Conservation (phyloP, 2,888 invertebrate genomes). For the Therioaphis trifolii region DNA sequence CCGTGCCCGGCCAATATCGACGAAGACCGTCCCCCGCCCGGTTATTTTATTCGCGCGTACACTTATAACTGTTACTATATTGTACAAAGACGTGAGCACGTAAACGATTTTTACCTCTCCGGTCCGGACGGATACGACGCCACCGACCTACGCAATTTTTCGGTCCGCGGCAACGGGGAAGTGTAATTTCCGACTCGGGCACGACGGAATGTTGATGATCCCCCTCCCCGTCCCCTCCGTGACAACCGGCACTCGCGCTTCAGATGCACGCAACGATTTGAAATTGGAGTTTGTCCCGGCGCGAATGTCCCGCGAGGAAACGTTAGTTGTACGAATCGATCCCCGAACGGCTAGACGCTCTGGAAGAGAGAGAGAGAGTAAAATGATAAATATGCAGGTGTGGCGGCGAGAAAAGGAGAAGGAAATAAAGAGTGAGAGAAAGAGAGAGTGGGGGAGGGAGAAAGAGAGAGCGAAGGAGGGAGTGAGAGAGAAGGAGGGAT, state of each 20-base stretch:
- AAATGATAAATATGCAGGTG: not conserved
- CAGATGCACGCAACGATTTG: no score
- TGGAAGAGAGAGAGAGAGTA: no score
- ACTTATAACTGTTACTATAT: not conserved
- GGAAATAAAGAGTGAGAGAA: not conserved
- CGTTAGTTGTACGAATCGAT: no score
- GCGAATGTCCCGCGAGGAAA: no score
- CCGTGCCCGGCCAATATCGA: no score
- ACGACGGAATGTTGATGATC: not conserved
- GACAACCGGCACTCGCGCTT: no score
- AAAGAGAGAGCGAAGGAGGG: not conserved
- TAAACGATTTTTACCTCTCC: slow-evolving; percentile 10
- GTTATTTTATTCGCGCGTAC: not conserved
- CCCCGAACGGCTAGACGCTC: no score
- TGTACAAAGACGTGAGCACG: not conserved
- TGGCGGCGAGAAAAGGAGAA: not conserved
- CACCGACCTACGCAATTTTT: not conserved
- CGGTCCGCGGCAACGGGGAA: slow-evolving; percentile 10
- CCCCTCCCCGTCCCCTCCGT: not conserved
- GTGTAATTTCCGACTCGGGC: slow-evolving; percentile 29
- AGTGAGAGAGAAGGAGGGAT: not conserved
- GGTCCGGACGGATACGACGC: not conserved
- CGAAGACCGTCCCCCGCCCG: not conserved
- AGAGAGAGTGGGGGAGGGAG: not conserved
- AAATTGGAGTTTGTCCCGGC: no score